Percentiles rank a stretch among this genome's conserved stretches.
These are phyloP conservation scores for Vesta saturnalis DNA, from an alignment of 2,888 invertebrate species.

Conservation along the genomic window DNA sequence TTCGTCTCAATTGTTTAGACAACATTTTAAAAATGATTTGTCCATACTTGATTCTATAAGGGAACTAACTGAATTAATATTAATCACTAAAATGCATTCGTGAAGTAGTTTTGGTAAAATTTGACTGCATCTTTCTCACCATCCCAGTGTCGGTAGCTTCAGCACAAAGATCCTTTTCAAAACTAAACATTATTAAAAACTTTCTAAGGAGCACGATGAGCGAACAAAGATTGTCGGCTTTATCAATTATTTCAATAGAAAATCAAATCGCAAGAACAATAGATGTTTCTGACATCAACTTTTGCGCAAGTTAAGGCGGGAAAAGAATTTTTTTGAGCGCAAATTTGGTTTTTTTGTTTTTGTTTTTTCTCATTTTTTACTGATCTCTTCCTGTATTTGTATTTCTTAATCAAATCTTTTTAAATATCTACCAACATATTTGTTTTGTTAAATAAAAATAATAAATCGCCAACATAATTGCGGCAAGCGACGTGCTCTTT, in stretches of 20 bases:
- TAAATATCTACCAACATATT: too few relatives aligned
- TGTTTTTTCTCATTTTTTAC: too few relatives aligned
- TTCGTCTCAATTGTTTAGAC: neutral
- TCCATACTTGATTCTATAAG: neutral
- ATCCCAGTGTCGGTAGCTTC: neutral
- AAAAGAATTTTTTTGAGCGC: neutral
- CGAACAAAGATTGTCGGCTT: neutral
- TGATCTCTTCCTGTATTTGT: too few relatives aligned
- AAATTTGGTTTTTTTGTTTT: too few relatives aligned
- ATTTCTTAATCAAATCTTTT: too few relatives aligned
- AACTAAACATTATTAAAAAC: neutral
- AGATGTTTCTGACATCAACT: neutral
- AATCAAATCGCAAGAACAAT: neutral
- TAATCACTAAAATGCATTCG: neutral
- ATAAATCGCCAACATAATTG: too few relatives aligned
- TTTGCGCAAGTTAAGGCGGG: neutral
- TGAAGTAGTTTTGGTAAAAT: slow-evolving; percentile 10
- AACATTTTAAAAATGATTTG: neutral
- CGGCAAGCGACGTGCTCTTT: too few relatives aligned
- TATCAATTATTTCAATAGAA: neutral
- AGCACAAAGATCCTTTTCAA: slow-evolving; percentile 1
- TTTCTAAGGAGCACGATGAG: neutral
- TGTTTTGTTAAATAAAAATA: too few relatives aligned
- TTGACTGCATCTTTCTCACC: neutral
- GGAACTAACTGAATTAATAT: neutral